A percentile compares a stretch with the other conserved stretches of the same genome.
Conservation (phyloP, 2,888 invertebrate species). For the Acrobasis suavella region DNA sequence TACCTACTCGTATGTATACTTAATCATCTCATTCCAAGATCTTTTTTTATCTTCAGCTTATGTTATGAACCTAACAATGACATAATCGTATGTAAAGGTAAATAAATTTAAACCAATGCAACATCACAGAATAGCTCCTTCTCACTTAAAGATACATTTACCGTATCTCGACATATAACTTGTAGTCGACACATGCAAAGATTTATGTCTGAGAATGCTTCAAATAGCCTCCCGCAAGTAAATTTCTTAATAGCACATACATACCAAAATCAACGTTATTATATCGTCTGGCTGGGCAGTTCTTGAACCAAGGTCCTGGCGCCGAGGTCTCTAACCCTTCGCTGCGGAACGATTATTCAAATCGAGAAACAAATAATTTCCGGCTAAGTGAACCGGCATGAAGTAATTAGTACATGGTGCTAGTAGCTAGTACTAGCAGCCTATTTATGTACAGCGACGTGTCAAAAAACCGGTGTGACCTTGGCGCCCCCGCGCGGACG, state of each 20-base stretch:
- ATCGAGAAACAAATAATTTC: constrained; percentile 73
- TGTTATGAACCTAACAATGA: too few relatives aligned
- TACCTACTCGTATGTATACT: too few relatives aligned
- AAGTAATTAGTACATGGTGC: constrained; percentile 58
- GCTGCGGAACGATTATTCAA: constrained; percentile 62
- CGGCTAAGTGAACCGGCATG: constrained; percentile 64
- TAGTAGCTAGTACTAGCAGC: constrained; percentile 44
- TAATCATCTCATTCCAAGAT: too few relatives aligned
- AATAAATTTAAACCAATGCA: too few relatives aligned
- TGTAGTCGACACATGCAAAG: not conserved
- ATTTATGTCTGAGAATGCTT: constrained; percentile 2
- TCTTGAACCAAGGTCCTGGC: constrained; percentile 23
- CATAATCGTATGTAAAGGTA: too few relatives aligned
- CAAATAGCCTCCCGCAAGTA: constrained; percentile 6
- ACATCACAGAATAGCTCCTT: not conserved
- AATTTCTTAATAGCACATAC: constrained; percentile 20
- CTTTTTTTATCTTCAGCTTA: too few relatives aligned
- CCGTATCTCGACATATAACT: not conserved
- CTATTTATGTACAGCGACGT: constrained; percentile 73
- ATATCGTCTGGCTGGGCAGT: constrained; percentile 13
- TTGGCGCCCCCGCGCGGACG: constrained; percentile 79
- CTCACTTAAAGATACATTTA: not conserved
- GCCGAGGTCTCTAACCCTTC: constrained; percentile 62
- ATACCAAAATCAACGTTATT: constrained; percentile 17
- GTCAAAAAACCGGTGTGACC: constrained; percentile 80